These are phyloP conservation scores for Oenanthe oenanthe DNA, from an alignment of 2,113 vertebrate genomes.

Conservation along the genomic window DNA sequence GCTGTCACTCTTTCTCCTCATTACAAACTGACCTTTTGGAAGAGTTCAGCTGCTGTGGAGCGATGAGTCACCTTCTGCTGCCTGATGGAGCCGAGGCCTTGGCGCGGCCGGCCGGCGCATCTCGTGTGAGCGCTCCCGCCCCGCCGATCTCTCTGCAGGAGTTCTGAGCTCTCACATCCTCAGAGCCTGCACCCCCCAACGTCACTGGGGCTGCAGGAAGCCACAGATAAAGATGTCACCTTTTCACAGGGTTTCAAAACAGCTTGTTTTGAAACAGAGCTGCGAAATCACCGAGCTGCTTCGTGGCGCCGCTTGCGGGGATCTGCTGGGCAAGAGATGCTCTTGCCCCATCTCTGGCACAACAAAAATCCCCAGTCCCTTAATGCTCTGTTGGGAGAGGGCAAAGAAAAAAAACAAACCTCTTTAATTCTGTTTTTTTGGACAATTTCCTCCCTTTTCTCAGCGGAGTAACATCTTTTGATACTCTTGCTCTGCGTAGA, in stretches of 20 bases:
- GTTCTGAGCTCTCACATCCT: neutral
- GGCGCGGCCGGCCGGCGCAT: neutral
- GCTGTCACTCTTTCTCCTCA: neutral
- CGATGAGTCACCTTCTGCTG: neutral
- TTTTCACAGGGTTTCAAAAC: neutral
- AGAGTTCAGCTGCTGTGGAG: neutral
- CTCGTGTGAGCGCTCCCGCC: fast-evolving
- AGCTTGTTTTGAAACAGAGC: neutral
- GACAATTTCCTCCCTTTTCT: neutral
- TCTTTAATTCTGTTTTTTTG: neutral
- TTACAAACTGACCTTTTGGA: neutral
- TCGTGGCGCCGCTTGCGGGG: neutral
- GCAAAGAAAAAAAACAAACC: neutral
- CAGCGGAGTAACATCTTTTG: neutral
- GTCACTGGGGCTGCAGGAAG: neutral
- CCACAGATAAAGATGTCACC: neutral
- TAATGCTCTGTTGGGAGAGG: neutral
- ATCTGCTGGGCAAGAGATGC: neutral
- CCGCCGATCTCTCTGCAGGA: neutral
- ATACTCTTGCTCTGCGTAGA: neutral
- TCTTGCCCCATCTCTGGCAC: neutral
- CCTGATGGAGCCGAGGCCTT: neutral
- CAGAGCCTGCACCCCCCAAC: neutral
- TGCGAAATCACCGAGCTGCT: fast-evolving
- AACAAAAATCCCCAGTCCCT: neutral